Base-by-base conservation (phyloP, 2,113 vertebrate species). In the Oryzias celebensis region DNA sequence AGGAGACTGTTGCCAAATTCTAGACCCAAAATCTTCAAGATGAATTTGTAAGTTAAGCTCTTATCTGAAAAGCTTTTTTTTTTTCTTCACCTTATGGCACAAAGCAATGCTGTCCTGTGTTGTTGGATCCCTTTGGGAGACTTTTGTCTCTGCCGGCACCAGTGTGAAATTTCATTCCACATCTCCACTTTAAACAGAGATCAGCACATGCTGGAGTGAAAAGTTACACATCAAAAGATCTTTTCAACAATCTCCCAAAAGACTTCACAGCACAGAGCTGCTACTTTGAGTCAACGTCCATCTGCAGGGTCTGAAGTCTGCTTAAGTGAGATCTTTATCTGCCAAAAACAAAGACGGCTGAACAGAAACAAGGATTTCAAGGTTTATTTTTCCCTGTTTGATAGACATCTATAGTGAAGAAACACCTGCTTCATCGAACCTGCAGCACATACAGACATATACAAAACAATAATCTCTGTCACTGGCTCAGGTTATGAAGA, bases 401-500 rank as follows among this genome's bases (percentile, higher is more conserved):
- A 73, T 68, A 51, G 53, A 52, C 20, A 75, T 81, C 63, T 44
- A 51, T 16, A 78, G 52, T 71, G 50, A 56, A 77, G 50, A 56
- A 77, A 81, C 82, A 81, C 81, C 71, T 77, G 60, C 67, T 68
- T 65, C 70, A 51, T 58, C n/a, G 58, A 58, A 45, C 47, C 52
- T 18, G 48, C 13, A 4, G 1, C 15, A 41, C 17, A 36, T 52
- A 56, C 61, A 45, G 20, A 20, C 20, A 20, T 20, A 20, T 20
- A 20, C 20, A 49, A 47, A 62, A 76, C 71, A 76, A 73, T 61
- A 62, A 77, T 58, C n/a, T 50, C 46, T 47, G 52, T 84, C 85
- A 86, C 83, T 82, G 86, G 87, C 78, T 82, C 78, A 65, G 61
- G 45, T 63, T 65, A 56, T 53, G 78, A 63, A 71, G 68, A 51